Evolutionary conservation across 2,113 vertebrate genomes (phyloP).

Genomic region (Toxotes chatareus): DNA sequence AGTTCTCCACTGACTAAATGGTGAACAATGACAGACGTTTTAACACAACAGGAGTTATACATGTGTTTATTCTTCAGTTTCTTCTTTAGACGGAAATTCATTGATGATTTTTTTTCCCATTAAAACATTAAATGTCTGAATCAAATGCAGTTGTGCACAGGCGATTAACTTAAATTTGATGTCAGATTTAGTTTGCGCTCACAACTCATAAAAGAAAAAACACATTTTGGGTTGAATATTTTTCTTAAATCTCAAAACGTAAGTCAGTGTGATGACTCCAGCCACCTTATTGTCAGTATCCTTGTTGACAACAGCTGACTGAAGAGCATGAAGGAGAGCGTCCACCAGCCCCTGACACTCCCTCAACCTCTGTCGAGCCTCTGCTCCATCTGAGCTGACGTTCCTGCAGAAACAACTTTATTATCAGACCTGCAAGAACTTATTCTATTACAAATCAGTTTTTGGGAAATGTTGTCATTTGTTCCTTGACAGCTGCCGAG

Average conservation of each 20-base stretch:
- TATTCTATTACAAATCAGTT: neutral
- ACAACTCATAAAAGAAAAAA: neutral
- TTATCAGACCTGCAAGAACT: constrained; percentile 20
- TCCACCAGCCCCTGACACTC: constrained; percentile 96
- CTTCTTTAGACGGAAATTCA: neutral
- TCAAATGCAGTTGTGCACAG: neutral
- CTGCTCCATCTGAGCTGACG: constrained; percentile 96
- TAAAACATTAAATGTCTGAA: constrained; percentile 9
- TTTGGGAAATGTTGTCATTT: neutral
- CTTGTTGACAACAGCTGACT: constrained; percentile 94
- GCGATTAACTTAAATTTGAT: neutral
- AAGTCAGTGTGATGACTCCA: constrained; percentile 7
- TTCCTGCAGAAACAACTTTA: constrained; percentile 85
- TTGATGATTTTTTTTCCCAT: neutral
- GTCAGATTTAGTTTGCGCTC: neutral
- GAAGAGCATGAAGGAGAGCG: constrained; percentile 93
- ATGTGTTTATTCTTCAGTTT: neutral
- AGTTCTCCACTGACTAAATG: constrained; percentile 95
- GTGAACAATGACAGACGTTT: constrained; percentile 14
- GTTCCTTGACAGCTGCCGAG: neutral
- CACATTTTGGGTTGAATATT: neutral
- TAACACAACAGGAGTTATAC: neutral
- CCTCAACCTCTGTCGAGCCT: constrained; percentile 92
- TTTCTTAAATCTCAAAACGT: neutral
- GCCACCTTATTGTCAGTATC: constrained; percentile 96